phyloP scores from a whole-genome alignment of 2,797 vertebrate species.

The Coendou prehensilis region DNA sequence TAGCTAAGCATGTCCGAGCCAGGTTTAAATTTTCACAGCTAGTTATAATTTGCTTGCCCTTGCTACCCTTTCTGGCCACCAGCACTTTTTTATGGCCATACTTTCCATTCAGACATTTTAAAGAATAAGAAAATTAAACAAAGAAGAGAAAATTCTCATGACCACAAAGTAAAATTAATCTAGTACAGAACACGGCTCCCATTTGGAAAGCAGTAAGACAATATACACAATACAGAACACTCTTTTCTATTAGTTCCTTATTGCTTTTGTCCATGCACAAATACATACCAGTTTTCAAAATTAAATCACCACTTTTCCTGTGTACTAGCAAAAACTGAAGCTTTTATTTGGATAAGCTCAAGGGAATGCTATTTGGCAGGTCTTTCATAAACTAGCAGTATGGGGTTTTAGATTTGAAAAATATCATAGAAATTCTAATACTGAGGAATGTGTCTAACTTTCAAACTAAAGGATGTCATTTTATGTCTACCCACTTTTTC shows the following conservation, averaged over 20 bases:
- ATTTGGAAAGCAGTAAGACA: not conserved
- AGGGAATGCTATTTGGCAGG: not conserved
- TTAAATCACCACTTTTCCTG: constrained; percentile 25
- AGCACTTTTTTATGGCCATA: not conserved
- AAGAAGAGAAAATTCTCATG: constrained; percentile 45
- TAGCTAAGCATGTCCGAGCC: not conserved
- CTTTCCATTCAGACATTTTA: constrained; percentile 42
- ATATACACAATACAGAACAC: not conserved
- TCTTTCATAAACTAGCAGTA: constrained; percentile 7
- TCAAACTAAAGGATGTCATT: constrained; percentile 22
- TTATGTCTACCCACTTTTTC: not conserved
- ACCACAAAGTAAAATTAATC: constrained; percentile 34
- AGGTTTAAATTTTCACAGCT: not conserved
- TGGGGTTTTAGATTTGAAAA: constrained; percentile 18
- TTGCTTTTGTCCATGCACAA: constrained; percentile 17
- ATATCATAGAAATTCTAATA: not conserved
- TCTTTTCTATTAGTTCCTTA: constrained; percentile 47
- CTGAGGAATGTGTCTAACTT: constrained; percentile 41
- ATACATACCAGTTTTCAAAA: constrained; percentile 3
- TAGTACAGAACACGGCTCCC: not conserved
- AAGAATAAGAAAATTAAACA: not conserved
- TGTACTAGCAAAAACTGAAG: not conserved
- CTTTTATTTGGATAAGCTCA: constrained; percentile 13
- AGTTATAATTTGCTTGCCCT: not conserved
- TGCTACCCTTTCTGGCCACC: not conserved